phyloP scores from a whole-genome alignment of 2,113 vertebrate genomes.

The Zosterops lateralis region DNA sequence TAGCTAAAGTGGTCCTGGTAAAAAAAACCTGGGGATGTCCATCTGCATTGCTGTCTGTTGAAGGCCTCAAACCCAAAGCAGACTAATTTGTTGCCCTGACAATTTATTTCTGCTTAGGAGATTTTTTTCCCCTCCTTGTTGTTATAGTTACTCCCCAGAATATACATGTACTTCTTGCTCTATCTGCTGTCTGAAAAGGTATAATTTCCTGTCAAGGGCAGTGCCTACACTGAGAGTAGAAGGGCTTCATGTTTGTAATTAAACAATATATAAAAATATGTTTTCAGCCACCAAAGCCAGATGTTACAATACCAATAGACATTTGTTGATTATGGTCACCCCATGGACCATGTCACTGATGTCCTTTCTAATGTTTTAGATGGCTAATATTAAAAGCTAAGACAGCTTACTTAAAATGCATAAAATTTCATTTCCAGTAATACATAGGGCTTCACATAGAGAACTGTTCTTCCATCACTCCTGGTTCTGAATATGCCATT shows the following conservation, averaged over 20 bases:
- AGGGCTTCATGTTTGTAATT: neutral
- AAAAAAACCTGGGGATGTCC: neutral
- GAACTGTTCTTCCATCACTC: neutral
- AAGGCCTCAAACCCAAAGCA: neutral
- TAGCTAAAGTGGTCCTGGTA: fast-evolving
- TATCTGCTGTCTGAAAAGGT: neutral
- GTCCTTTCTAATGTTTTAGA: neutral
- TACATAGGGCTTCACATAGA: neutral
- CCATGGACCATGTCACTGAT: neutral
- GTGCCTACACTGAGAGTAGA: neutral
- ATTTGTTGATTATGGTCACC: neutral
- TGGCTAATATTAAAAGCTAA: neutral
- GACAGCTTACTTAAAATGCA: neutral
- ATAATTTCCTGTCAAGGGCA: neutral
- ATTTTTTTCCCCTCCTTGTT: neutral
- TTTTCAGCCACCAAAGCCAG: neutral
- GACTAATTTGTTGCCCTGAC: neutral
- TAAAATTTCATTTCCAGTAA: neutral
- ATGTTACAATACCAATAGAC: neutral
- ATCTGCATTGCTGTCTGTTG: neutral
- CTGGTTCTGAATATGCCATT: neutral
- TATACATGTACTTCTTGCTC: neutral
- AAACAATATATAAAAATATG: neutral
- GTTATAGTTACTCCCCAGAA: neutral
- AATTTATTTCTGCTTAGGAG: neutral